Percentiles rank a stretch among this genome's conserved stretches.
Conservation (phyloP, 2,797 vertebrate genomes). For the Pelodytes ibericus region DNA sequence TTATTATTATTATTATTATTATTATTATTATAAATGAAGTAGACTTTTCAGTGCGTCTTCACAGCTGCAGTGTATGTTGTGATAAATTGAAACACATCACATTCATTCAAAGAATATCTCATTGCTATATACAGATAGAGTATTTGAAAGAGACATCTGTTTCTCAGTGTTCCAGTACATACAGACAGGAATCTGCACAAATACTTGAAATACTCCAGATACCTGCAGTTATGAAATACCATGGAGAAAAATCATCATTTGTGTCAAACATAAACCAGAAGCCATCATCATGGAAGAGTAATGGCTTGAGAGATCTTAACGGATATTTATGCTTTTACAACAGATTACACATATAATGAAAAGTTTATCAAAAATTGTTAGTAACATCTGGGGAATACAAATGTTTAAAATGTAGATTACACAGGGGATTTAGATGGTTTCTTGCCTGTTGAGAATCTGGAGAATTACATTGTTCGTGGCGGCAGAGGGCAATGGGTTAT, state of each 20-base stretch:
- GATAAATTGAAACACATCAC: not conserved
- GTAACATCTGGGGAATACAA: slow-evolving; percentile 18
- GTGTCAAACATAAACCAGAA: slow-evolving; percentile 60
- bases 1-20: not conserved
- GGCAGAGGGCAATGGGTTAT: not conserved
- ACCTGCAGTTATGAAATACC: slow-evolving; percentile 56
- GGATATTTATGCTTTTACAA: slow-evolving; percentile 53
- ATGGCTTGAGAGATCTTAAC: slow-evolving; percentile 55
- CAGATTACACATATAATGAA: slow-evolving; percentile 36
- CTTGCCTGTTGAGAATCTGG: not conserved
- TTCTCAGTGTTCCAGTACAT: slow-evolving; percentile 61
- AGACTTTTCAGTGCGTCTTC: not conserved
- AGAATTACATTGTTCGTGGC: not conserved
- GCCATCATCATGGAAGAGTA: slow-evolving; percentile 36
- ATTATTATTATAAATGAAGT: not conserved
- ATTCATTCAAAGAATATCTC: not conserved
- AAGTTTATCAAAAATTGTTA: slow-evolving; percentile 7
- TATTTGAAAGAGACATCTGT: slow-evolving; percentile 50
- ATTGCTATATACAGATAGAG: not conserved
- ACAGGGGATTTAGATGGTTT: not conserved
- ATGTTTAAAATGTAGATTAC: slow-evolving; percentile 18
- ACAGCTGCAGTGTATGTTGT: not conserved
- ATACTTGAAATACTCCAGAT: slow-evolving; percentile 63
- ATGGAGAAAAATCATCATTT: slow-evolving; percentile 50
- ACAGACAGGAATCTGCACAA: slow-evolving; percentile 50